Percentiles rank a stretch among this genome's conserved stretches.
phyloP scores from a whole-genome alignment of 2,888 invertebrate species.

The Morpho helenor region DNA sequence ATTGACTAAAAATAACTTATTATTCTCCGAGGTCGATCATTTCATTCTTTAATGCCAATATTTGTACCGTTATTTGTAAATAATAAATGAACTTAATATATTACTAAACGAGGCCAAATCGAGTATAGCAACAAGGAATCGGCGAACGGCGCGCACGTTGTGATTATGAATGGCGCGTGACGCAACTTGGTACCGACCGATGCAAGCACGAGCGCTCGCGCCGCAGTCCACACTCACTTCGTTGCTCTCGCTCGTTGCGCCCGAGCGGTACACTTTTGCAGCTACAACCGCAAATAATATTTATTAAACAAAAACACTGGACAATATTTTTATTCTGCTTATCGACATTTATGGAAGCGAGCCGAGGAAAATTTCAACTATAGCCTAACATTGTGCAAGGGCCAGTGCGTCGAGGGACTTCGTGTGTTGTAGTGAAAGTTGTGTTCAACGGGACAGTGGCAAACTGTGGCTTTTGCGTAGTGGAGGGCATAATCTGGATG shows the following conservation, averaged over 20 bases:
- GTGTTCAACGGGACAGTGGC: constrained; percentile 5
- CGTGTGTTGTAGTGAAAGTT: constrained; percentile 6
- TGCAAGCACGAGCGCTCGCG: constrained; percentile 27
- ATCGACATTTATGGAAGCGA: background rate
- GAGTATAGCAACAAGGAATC: constrained; percentile 7
- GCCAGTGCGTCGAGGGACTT: background rate
- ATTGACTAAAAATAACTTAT: too few species aligned
- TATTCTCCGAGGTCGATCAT: too few species aligned
- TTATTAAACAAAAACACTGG: background rate
- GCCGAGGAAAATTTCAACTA: background rate
- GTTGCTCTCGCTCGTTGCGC: constrained; percentile 39
- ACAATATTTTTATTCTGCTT: background rate
- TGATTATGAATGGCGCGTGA: constrained; percentile 30
- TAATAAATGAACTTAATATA: too few species aligned
- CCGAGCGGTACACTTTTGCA: constrained; percentile 36
- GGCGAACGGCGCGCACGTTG: constrained; percentile 25
- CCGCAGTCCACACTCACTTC: constrained; percentile 29
- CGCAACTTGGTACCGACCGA: constrained; percentile 26
- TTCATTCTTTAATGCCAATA: too few species aligned
- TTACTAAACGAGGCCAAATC: constrained; percentile 38
- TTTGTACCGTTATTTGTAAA: too few species aligned
- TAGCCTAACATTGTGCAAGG: background rate
- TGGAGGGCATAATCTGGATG: constrained; percentile 27
- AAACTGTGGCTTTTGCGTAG: constrained; percentile 7
- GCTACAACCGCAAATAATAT: background rate